A percentile compares a stretch with the other conserved stretches of the same genome.
These are phyloP conservation scores for Astur gentilis DNA, from an alignment of 2,113 vertebrate genomes.

Conservation along the genomic window DNA sequence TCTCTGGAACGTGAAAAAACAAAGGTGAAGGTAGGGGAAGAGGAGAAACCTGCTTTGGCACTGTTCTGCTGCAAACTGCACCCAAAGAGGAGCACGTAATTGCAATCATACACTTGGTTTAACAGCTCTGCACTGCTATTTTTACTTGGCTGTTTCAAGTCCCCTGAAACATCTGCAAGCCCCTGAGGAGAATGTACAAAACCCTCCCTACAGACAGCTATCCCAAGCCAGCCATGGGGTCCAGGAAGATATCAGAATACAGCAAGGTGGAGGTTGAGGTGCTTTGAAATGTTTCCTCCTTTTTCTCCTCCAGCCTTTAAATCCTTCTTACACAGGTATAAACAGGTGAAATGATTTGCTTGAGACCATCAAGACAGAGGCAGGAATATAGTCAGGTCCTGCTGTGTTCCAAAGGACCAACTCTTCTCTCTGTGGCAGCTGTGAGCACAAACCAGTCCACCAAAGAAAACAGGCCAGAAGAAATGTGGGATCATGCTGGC, in stretches of 20 bases:
- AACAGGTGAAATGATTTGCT: background rate
- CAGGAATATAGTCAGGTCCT: background rate
- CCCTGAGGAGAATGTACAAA: background rate
- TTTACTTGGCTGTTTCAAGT: background rate
- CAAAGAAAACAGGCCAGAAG: background rate
- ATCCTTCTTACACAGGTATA: background rate
- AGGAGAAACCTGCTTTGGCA: background rate
- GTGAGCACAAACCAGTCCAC: background rate
- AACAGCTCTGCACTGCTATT: background rate
- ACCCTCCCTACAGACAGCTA: background rate
- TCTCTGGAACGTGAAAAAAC: background rate
- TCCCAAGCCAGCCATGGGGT: background rate
- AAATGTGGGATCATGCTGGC: background rate
- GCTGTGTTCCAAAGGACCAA: background rate
- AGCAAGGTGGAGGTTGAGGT: background rate
- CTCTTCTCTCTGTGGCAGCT: background rate
- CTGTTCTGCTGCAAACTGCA: background rate
- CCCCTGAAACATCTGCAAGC: background rate
- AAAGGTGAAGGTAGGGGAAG: background rate
- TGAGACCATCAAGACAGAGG: background rate
- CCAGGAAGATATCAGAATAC: background rate
- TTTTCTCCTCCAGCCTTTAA: background rate
- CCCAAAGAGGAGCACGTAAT: background rate
- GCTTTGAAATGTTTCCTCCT: background rate
- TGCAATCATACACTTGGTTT: background rate